Percentiles rank a stretch among this genome's conserved stretches.
These are phyloP conservation scores for Sphinx pinastri DNA, from an alignment of 2,888 invertebrate genomes.

Conservation along the genomic window DNA sequence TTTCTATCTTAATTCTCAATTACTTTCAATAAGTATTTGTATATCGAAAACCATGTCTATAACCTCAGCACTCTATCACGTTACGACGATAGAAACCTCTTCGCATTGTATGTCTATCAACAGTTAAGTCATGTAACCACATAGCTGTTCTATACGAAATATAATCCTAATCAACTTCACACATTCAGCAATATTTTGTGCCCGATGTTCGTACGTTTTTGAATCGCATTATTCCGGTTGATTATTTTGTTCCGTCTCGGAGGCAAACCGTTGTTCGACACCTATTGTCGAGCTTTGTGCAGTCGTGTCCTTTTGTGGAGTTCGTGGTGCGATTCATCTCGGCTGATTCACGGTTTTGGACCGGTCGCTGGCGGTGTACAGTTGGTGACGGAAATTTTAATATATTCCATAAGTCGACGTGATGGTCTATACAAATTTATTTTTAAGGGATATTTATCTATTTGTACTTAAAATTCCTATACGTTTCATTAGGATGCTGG, in stretches of 20 bases:
- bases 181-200: background rate
- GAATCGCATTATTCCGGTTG: background rate
- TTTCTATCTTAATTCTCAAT: no score
- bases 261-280: background rate
- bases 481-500: no score
- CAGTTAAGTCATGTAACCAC: no score
- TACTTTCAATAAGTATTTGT: no score
- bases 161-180: background rate
- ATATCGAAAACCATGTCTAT: no score
- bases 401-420: background rate
- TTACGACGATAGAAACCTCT: no score
- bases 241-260: background rate
- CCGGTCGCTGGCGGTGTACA: conserved; percentile 16
- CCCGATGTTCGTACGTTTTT: background rate
- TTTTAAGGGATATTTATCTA: no score
- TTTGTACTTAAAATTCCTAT: no score
- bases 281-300: conserved; percentile 38
- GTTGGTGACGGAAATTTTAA: background rate
- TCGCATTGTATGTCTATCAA: no score
- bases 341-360: conserved; percentile 44
- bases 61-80: no score
- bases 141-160: background rate
- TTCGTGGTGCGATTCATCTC: conserved; percentile 41
- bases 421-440: no score
- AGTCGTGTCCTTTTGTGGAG: conserved; percentile 37